Evolutionary conservation across 2,888 invertebrate species (phyloP), one percentile per base, ranked within the genome.

Genomic region (Biston betularia): DNA sequence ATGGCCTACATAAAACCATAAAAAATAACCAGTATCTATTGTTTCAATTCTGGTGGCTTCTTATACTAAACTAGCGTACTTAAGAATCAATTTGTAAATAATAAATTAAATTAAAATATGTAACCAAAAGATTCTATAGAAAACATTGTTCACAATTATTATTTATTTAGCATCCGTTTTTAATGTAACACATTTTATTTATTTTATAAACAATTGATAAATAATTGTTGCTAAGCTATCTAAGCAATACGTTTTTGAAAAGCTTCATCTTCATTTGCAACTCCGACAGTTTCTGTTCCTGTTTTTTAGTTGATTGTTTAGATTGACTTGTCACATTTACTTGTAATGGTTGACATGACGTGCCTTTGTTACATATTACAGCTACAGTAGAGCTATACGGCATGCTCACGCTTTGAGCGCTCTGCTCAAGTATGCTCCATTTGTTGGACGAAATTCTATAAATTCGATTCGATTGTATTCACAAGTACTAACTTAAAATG

Each of bases 201-300:
- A 76, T 76, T 75, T 74, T 75, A 79, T 77, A 74, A 59, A 57
- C 50, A 45, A 74, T 79, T 79, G 74, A 79, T 82, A 78, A n/a
- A n/a, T n/a, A n/a, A n/a, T n/a, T n/a, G 79, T 80, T 80, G 74
- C 80, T 76, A 77, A 78, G 78, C 76, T 76, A 79, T 75, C 78
- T 77, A 77, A 49, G 73, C 72, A 73, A 78, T 77, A 75, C 75
- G 73, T 70, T 79, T 80, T 79, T 79, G 71, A 80, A 79, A 75
- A 79, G 84, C 84, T 85, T 86, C 63, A 62, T 69, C 79, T 85
- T 78, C 77, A 78, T 73, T 79, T 81, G 86, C 80, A 83, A 87
- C 85, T 86, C 79, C 73, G 44, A 72, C 61, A 45, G 57, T 57
- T 34, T 48, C 33, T 44, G 48, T 48, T 15, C n/a, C 12, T 6